Percentiles rank a stretch among this genome's conserved stretches.
These are phyloP conservation scores for Cryptoblepharus egeriae DNA, from an alignment of 2,797 vertebrate genomes.

Conservation along the genomic window DNA sequence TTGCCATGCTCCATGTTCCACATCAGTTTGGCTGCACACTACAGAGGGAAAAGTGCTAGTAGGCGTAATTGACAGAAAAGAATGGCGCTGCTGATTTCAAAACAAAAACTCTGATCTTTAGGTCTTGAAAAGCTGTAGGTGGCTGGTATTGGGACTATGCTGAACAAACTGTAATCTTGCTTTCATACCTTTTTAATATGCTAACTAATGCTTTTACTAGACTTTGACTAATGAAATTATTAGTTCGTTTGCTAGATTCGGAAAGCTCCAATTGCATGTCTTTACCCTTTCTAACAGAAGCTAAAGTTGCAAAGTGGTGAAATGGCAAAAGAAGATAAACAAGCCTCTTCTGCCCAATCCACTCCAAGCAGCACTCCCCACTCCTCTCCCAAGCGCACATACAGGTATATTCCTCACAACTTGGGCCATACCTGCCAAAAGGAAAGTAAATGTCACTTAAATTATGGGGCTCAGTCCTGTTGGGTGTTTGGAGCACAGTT, in stretches of 20 bases:
- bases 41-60: not conserved
- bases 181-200: not conserved
- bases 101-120: not conserved
- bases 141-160: not conserved
- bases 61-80: not conserved
- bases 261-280: conserved; percentile 30
- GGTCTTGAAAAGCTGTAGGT: not conserved
- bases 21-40: no score
- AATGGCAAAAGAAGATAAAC: conserved; percentile 74
- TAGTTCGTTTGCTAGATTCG: not conserved
- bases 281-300: conserved; percentile 69
- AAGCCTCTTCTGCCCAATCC: conserved; percentile 75
- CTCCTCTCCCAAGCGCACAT: conserved; percentile 78
- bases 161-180: not conserved
- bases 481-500: not conserved
- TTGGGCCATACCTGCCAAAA: not conserved
- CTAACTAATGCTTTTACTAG: not conserved
- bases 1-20: no score
- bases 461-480: not conserved
- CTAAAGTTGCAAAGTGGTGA: conserved; percentile 82
- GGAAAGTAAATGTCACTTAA: not conserved
- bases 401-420: conserved; percentile 67
- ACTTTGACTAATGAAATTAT: not conserved
- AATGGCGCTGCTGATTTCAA: not conserved
- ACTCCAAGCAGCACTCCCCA: conserved; percentile 78